Evolutionary conservation across 53 echinoderm and acorn worm genomes (phyloP), one percentile per base, ranked within the genome.

Genomic region (Paracentrotus lividus): DNA sequence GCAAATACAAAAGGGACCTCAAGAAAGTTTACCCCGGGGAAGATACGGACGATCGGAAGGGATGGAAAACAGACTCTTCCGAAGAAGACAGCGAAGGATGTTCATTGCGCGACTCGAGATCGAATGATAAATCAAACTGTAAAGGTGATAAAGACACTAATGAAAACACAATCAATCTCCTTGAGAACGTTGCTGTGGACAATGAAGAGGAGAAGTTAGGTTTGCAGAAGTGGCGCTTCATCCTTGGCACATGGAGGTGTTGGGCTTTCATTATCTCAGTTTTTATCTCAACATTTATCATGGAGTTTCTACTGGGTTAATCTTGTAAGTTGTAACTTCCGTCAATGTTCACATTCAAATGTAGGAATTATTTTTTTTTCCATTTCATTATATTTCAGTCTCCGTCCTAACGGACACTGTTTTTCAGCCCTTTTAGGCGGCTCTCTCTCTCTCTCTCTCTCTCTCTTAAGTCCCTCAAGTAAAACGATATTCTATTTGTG

Each of bases 281-380:
- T 56, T 92, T 78, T 44, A 78, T 92, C 26, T 92, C 92, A 18
- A 78, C 92, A 38, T 92, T 92, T 58, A n/a, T 58, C 92, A 23
- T 92, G 92, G 93, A 93, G 95, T 16, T 95, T 95, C 85, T 95
- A 59, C 76, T 90, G 93, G 85, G 95, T 95, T 20, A 95, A 95
- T 49, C 76, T 95, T 27, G 95, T 95, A 91, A 95, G 95, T 95
- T 81, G 44, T 24, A 85, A n/a, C 47, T 90, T 42, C 38, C 90
- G 53, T 87, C 20, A 34, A 18, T 69, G 15, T 38, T 61, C 61
- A n/a, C 61, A n/a, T 61, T 14, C 61, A 61, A 26, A n/a, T 61
- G 26, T 61, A n/a, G 54, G 12, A 54, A 54, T 54, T n/a, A n/a
- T n/a, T n/a, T n/a, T n/a, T n/a, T n/a, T n/a, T n/a, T n/a, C n/a